Conservation (phyloP, 2,888 invertebrate genomes). For the Ferdinandea cuprea region DNA sequence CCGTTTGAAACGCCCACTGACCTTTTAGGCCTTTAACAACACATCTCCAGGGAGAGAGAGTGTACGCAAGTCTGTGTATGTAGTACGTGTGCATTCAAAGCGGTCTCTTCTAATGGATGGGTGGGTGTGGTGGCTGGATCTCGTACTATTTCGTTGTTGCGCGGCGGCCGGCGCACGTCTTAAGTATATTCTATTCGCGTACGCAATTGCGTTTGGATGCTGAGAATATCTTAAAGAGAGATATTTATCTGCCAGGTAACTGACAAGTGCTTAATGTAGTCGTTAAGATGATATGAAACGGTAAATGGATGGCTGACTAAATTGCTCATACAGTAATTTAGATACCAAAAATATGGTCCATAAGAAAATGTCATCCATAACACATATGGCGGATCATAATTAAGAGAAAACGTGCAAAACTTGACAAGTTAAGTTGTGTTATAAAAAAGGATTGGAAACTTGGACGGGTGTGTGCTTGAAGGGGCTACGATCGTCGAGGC, state of each 20-base stretch:
- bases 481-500: too few relatives aligned
- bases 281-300: constrained; percentile 64
- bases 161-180: constrained; percentile 8
- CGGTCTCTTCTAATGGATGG: constrained; percentile 61
- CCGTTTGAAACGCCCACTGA: constrained; percentile 71
- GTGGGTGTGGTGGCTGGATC: constrained; percentile 69
- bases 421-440: too few relatives aligned
- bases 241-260: constrained; percentile 61
- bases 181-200: constrained; percentile 60
- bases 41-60: constrained; percentile 33
- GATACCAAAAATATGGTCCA: constrained; percentile 7
- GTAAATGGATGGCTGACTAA: constrained; percentile 54
- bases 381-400: background rate
- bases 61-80: background rate
- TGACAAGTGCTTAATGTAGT: constrained; percentile 68
- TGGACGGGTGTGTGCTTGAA: too few relatives aligned
- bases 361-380: constrained; percentile 3
- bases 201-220: constrained; percentile 63
- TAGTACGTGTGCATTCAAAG: constrained; percentile 23
- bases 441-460: too few relatives aligned
- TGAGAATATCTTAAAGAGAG: constrained; percentile 45
- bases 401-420: background rate
- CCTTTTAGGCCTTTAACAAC: constrained; percentile 56
- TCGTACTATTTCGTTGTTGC: constrained; percentile 35
- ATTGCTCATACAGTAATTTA: constrained; percentile 19